phyloP scores from a whole-genome alignment of 1,140 invertebrate genomes.

The Helicoverpa armigera region DNA sequence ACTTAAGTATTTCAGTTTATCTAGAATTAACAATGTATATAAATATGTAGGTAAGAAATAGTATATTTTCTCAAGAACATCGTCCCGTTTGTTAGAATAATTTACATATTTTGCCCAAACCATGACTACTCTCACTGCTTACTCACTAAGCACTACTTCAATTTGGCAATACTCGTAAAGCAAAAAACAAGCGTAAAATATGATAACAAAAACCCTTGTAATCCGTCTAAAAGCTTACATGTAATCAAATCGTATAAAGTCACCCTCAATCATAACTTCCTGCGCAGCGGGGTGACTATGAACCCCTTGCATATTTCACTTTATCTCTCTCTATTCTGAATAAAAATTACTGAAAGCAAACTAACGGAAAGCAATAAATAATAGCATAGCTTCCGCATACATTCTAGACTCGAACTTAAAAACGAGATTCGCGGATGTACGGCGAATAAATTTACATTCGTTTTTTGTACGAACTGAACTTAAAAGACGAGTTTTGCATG shows the following conservation, averaged over 20 bases:
- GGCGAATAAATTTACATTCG: slow-evolving; percentile 55
- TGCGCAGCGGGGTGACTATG: slow-evolving; percentile 37
- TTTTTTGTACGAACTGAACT: background rate
- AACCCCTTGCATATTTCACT: slow-evolving; percentile 54
- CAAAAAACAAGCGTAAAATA: slow-evolving; percentile 12
- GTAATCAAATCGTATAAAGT: slow-evolving; percentile 62
- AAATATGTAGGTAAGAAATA: too few species aligned
- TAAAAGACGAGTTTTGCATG: background rate
- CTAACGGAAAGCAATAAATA: slow-evolving; percentile 63
- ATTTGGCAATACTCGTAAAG: background rate
- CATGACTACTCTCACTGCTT: too few species aligned
- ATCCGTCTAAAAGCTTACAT: slow-evolving; percentile 51
- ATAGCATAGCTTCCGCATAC: slow-evolving; percentile 59
- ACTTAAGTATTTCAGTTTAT: too few species aligned
- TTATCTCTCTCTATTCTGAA: slow-evolving; percentile 53
- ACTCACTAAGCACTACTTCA: background rate
- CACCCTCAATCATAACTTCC: slow-evolving; percentile 62
- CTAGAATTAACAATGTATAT: too few species aligned
- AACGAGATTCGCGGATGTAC: slow-evolving; percentile 43
- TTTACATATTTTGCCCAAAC: too few species aligned
- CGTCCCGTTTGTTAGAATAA: too few species aligned
- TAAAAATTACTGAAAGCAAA: slow-evolving; percentile 54
- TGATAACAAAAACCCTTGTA: slow-evolving; percentile 6
- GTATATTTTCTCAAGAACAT: too few species aligned
- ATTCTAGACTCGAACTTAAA: slow-evolving; percentile 54